A percentile compares a stretch with the other conserved stretches of the same genome.
Evolutionary conservation across 2,113 vertebrate genomes (phyloP).

Genomic region (Promerops cafer): DNA sequence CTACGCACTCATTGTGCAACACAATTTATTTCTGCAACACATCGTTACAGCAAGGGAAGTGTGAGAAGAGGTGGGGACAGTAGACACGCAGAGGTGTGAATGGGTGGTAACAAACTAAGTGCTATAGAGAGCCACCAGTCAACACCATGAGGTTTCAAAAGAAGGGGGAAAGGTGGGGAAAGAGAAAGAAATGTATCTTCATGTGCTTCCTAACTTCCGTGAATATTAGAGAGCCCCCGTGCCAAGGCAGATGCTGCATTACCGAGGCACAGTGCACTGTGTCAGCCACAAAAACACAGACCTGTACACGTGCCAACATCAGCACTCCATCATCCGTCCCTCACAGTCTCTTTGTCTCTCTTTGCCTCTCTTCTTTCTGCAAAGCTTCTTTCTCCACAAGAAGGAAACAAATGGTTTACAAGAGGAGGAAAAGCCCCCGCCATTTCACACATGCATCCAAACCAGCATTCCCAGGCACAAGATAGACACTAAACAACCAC

Average conservation of each 20-base stretch:
- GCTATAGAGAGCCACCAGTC: constrained; percentile 26
- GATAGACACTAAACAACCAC: background rate
- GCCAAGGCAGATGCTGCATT: constrained; percentile 39
- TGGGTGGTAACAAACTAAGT: constrained; percentile 42
- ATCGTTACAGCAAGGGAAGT: constrained; percentile 24
- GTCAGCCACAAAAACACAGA: constrained; percentile 29
- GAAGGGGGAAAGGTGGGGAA: background rate
- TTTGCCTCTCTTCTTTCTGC: background rate
- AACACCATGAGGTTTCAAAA: constrained; percentile 27
- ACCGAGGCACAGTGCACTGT: constrained; percentile 13
- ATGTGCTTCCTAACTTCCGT: background rate
- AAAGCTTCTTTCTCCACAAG: constrained; percentile 29
- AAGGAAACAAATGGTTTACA: constrained; percentile 40
- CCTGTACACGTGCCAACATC: constrained; percentile 27
- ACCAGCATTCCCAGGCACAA: background rate
- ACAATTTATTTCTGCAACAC: constrained; percentile 54
- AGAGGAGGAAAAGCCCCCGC: background rate
- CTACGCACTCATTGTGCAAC: constrained; percentile 25
- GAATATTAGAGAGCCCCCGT: background rate
- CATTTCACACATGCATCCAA: background rate
- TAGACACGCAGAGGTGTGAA: constrained; percentile 41
- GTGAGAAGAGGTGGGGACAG: constrained; percentile 39
- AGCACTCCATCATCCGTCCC: constrained; percentile 49
- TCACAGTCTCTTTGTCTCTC: background rate
- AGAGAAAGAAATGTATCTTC: background rate